A percentile compares a stretch with the other conserved stretches of the same genome.
These are phyloP conservation scores for Stenoptilia bipunctidactyla DNA, from an alignment of 2,888 invertebrate species.

Conservation along the genomic window DNA sequence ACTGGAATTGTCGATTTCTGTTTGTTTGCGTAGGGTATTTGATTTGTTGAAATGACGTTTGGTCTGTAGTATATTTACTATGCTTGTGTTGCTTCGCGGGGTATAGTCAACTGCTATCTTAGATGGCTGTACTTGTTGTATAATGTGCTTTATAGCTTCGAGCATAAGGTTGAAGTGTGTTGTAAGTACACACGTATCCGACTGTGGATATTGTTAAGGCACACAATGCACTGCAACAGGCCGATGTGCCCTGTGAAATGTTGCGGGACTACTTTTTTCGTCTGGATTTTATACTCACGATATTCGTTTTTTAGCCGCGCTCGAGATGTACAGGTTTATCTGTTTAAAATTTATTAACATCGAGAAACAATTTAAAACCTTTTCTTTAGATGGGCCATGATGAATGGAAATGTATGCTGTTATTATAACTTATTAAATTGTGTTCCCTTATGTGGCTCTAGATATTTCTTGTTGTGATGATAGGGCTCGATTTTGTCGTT, in stretches of 20 bases:
- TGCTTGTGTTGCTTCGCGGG: slow-evolving; percentile 22
- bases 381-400: slow-evolving; percentile 57
- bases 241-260: slow-evolving; percentile 70
- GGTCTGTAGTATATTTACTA: no score
- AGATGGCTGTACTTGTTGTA: slow-evolving; percentile 37
- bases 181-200: slow-evolving; percentile 9
- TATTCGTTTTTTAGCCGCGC: slow-evolving; percentile 67
- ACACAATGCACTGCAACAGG: slow-evolving; percentile 66
- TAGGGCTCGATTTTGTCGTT: slow-evolving; percentile 11
- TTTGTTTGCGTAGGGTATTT: slow-evolving; percentile 55
- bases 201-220: slow-evolving; percentile 63
- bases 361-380: slow-evolving; percentile 68
- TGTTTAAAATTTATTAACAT: slow-evolving; percentile 71
- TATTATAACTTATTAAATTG: slow-evolving; percentile 43
- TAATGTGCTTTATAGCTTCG: neutral
- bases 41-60: slow-evolving; percentile 58
- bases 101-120: neutral
- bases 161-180: neutral
- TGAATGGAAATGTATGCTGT: slow-evolving; percentile 51
- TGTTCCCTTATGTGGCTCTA: slow-evolving; percentile 23
- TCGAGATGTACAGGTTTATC: slow-evolving; percentile 70
- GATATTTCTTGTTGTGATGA: slow-evolving; percentile 14
- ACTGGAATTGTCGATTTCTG: slow-evolving; percentile 49
- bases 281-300: slow-evolving; percentile 67
- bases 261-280: slow-evolving; percentile 71